Evolutionary conservation across 2,888 invertebrate species (phyloP).

Genomic region (Lagria hirta): DNA sequence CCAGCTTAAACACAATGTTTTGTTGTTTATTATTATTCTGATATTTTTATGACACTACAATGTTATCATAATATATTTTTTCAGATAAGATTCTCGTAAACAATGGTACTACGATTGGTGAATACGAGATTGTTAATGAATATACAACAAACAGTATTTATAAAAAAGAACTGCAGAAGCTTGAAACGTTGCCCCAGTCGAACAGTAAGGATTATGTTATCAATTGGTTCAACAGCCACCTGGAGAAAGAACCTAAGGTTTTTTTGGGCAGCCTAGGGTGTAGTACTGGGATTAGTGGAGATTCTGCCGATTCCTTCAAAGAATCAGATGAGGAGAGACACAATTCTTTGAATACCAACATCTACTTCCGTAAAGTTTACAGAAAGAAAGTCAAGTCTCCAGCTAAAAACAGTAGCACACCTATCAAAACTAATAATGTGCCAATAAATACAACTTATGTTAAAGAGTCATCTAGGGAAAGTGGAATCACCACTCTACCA

Average conservation of each 20-base stretch:
- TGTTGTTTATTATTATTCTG: conserved; percentile 15
- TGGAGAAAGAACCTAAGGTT: background rate
- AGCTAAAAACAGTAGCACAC: conserved; percentile 6
- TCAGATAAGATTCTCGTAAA: conserved; percentile 66
- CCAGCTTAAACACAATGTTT: conserved; percentile 13
- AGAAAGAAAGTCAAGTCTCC: conserved; percentile 33
- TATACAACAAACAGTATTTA: conserved; percentile 36
- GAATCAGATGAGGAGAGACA: conserved; percentile 37
- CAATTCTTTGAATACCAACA: conserved; percentile 21
- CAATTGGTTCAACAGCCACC: conserved; percentile 45
- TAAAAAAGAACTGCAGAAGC: conserved; percentile 21
- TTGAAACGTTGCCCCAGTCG: conserved; percentile 40
- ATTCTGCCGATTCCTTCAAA: conserved; percentile 33
- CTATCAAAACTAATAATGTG: conserved; percentile 2
- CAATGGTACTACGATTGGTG: conserved; percentile 62
- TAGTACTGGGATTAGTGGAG: conserved; percentile 23
- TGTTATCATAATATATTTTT: conserved; percentile 8
- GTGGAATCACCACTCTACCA: conserved; percentile 45
- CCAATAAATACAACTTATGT: conserved; percentile 1
- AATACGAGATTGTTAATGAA: conserved; percentile 57
- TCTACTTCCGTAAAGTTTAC: conserved; percentile 40
- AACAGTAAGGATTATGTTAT: conserved; percentile 46
- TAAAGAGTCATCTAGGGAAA: conserved; percentile 41
- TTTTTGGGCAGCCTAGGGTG: conserved; percentile 2
- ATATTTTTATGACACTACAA: conserved; percentile 8